A percentile compares a stretch with the other conserved stretches of the same genome.
Evolutionary conservation across 2,113 vertebrate species (phyloP).

Genomic region (Eudyptes chrysolophus): DNA sequence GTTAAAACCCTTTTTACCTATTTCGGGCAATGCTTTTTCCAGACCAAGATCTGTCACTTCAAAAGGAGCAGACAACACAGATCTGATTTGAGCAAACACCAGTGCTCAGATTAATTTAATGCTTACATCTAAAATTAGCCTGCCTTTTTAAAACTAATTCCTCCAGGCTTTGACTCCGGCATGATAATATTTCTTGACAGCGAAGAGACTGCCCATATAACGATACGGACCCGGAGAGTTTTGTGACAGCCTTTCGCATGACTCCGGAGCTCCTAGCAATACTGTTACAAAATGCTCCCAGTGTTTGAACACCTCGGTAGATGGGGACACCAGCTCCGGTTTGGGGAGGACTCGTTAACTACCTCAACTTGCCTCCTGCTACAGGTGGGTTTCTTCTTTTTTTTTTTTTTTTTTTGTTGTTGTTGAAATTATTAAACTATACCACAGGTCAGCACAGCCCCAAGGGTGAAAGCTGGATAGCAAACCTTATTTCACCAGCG

Average conservation of each 20-base stretch:
- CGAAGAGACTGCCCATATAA: not conserved
- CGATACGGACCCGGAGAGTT: rapidly evolving
- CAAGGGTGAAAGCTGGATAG: not conserved
- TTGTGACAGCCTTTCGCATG: not conserved
- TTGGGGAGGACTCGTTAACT: not conserved
- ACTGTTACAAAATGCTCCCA: not conserved
- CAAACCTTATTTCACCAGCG: not conserved
- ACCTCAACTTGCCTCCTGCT: not conserved
- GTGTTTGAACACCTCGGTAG: not conserved
- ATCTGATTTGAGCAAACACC: not conserved
- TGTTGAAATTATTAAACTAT: not conserved
- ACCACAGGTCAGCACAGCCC: not conserved
- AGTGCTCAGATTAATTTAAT: conserved; percentile 9
- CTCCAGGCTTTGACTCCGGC: not conserved
- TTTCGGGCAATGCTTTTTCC: not conserved
- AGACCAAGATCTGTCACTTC: not conserved
- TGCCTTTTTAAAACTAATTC: not conserved
- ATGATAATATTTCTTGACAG: not conserved
- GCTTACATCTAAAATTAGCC: conserved; percentile 15
- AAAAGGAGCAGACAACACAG: not conserved
- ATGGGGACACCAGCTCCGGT: not conserved
- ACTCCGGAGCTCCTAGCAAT: not conserved
- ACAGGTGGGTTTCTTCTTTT: not conserved
- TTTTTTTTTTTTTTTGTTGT: not conserved
- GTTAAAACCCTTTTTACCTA: not conserved